Base-by-base conservation (phyloP, 53 echinoderm and acorn worm species). In the Luidia sarsii region DNA sequence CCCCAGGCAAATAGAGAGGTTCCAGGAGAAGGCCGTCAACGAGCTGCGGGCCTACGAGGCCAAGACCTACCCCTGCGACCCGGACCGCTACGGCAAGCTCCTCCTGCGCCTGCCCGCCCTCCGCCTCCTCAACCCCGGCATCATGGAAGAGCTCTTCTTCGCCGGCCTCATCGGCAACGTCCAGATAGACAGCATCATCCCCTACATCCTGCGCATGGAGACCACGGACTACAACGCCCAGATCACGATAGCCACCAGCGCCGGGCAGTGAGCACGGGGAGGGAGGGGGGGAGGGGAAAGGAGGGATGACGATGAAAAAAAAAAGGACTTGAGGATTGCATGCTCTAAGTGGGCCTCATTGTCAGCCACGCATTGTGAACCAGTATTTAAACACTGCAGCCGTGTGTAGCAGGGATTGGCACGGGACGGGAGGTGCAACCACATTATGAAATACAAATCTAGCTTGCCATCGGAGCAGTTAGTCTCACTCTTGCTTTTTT, bases 141-240 rank as follows among this genome's bases (percentile, higher is more conserved):
- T 99, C 75, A 99, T 99, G 99, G 99, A 99, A 50, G 99, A 99
- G 68, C 85, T 99, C 15, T 99, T 99, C 87, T 99, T 99, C 29
- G 99, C 99, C 3, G 99, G 99, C 37, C 89, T 99, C 19, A 99
- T 99, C 63, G 99, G 99, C 8, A 99, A 99, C 39, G 99, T 99
- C 32, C 99, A 99, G 89, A 99, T 99, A 11, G 99, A 99, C 72
- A 99, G 99, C 82, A 99, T 99, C 82, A 99, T 99, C 61, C 99
- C 99, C 6, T 99, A 99, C 80, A 99, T 99, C 62, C 84, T 99
- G 36, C 68, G 99, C 39, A 99, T 99, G 99, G 99, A 99, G 84
- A 99, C 99, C 2, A 91, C 99, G 34, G 99, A 99, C 54, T 99
- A 99, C 68, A 99, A 99, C 57, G 95, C 95, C 3, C 92, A 93